Percentiles rank a stretch among this genome's conserved stretches.
Evolutionary conservation across 2,888 invertebrate species (phyloP).

Genomic region (Diplazon laetatorius): DNA sequence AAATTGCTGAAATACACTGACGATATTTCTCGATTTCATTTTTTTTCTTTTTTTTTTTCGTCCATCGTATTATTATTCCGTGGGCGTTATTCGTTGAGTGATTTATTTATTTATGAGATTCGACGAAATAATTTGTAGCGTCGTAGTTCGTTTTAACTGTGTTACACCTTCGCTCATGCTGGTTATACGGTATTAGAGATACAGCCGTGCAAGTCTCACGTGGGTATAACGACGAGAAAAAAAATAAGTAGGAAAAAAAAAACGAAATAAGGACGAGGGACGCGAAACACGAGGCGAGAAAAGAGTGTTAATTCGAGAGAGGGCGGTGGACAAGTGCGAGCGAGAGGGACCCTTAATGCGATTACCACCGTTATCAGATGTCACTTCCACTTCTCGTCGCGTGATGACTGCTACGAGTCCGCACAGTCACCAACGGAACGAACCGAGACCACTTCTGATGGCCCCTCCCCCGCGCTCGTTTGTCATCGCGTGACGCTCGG

Average conservation of each 20-base stretch:
- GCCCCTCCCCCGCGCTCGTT: constrained; percentile 77
- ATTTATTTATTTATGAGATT: constrained; percentile 65
- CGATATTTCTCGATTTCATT: background rate
- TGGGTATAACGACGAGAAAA: constrained; percentile 3
- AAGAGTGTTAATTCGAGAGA: constrained; percentile 65
- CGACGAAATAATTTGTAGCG: constrained; percentile 45
- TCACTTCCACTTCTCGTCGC: constrained; percentile 78
- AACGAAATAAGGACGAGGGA: constrained; percentile 17
- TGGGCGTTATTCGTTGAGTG: constrained; percentile 59
- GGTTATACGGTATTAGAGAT: constrained; percentile 53
- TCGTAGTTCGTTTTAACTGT: constrained; percentile 35
- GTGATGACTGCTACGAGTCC: constrained; percentile 72
- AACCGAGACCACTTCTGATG: no score
- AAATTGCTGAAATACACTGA: background rate
- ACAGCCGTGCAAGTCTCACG: constrained; percentile 35
- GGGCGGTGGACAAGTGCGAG: constrained; percentile 39
- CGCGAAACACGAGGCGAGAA: constrained; percentile 61
- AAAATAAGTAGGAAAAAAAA: constrained; percentile 8
- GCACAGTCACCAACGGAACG: constrained; percentile 39
- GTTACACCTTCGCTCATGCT: constrained; percentile 10
- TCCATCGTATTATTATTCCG: constrained; percentile 43
- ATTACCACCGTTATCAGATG: constrained; percentile 82
- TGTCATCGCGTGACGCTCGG: constrained; percentile 80
- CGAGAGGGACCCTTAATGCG: constrained; percentile 72
- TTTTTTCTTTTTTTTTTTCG: constrained; percentile 28